Evolutionary conservation across 2,797 vertebrate genomes (phyloP), one percentile per base, ranked within the genome.

Genomic region (Dendrocincla tyrannina): DNA sequence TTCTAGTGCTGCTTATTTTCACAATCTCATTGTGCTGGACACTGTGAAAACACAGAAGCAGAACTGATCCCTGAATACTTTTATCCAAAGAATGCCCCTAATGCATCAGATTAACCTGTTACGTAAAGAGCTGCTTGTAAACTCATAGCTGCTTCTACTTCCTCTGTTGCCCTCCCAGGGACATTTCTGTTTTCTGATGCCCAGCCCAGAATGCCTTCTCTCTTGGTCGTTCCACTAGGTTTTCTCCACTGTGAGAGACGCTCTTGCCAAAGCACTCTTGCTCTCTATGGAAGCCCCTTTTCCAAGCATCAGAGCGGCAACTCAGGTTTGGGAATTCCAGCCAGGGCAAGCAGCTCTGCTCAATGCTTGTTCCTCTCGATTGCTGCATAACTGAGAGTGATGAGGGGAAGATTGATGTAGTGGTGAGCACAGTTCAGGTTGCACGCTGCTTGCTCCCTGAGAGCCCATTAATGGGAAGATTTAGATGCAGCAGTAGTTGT

Each of bases 321-420:
- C 28, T 41, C 20, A 24, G 69, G 42, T 28, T 30, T 7, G 3
- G 68, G 28, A 74, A 64, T 44, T 55, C 12, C 23, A 69, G 47
- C 37, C 58, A 56, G 78, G 52, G 19, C 8, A 11, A 70, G 67
- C 16, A 2, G 75, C 81, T 88, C 18, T 14, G 37, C 74, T 81
- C 6, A 0, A 2, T 20, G 20, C 49, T 81, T 27, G 20, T 64
- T 87, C 52, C 70, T 93, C 37, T 77, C 14, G 12, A 82, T 58
- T 73, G 84, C 92, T 66, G 49, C 47, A 1, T 39, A 47, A 72
- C 17, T 2, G 55, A 28, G 56, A 76, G 78, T 60, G 91, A 89
- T 75, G 92, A 94, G 85, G 58, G 88, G 62, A 85, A 93, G 81
- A 96, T 91, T 81, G 91, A 96, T 91, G 82, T 17, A 88, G 91